Base-by-base conservation (phyloP, 2,888 invertebrate species). In the Athripsodes cinereus region DNA sequence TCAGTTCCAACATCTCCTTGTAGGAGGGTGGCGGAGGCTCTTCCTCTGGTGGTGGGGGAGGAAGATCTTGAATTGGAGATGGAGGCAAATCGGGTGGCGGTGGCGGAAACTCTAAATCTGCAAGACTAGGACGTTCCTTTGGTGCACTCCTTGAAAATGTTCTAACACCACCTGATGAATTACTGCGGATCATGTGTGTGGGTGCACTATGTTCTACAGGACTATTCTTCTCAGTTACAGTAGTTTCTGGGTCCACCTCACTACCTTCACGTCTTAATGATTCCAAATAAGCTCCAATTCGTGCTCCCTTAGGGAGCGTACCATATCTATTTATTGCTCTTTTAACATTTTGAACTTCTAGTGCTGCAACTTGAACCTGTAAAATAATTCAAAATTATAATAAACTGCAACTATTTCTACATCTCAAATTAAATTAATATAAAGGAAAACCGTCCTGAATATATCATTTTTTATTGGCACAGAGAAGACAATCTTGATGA, bases 201-300 rank as follows among this genome's bases (percentile, higher is more conserved):
- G 82, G 72, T 57, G 82, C 84, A 65, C 74, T 72, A 57, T 72
- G 72, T 2, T 58, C 62, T 35, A 55, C 62, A 21, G 72, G 70
- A 69, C 74, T 66, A 48, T 70, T 65, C 64, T 71, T 69, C 65
- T 77, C 70, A 40, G 40, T 16, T 61, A 71, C 62, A 58, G 68
- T 59, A 60, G 68, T 60, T 49, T 22, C 60, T 60, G 53, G 62
- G 62, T 52, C 67, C 60, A 50, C 50, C 62, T 65, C 60, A 63
- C 63, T 44, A 52, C 86, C 88, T 69, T 88, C 89, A 69, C 92
- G 90, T 48, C 92, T 84, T 68, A 98, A 80, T 3, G 96, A 96
- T 73, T 97, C 96, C 55, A 98, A 77, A 74, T 94, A 98, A 5
- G 96, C 97, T 26, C 96, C 96, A 67, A 98, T 97, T 64, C 97